Base-by-base conservation (phyloP, 1,140 invertebrate species). In the Listronotus bonariensis region DNA sequence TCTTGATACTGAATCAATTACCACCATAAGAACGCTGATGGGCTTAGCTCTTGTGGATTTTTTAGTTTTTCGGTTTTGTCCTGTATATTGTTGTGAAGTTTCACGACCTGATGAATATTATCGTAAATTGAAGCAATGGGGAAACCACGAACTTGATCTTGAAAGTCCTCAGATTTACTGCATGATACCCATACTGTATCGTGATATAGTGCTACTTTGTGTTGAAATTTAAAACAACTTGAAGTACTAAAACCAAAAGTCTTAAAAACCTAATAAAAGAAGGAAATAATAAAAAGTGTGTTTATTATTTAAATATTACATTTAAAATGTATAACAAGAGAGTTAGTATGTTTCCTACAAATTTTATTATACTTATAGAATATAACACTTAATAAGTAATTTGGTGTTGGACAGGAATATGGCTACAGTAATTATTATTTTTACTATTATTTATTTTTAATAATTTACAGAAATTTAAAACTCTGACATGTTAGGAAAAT, bases 1-100 rank as follows among this genome's bases (percentile, higher is more conserved):
- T 40, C 91, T 82, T 0, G 92, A 94, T 17, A 93, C 86, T 26
- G 90, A 91, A 73, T 95, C 92, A 54, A 94, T 86, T 6, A 92
- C 92, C 10, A 95, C 74, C 60, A 93, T 79, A 0, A 94, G 77
- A 10, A 96, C 84, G 73, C 86, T 89, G 62, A 87, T 79, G 54
- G 67, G 55, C 79, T 80, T 68, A 51, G 56, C 63, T 6, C 26
- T 41, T 1, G 43, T 32, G 8, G 41, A 11, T 55, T 51, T 40
- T 60, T 41, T 15, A 48, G 34, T 32, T 45, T 49, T 41, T 60
- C 36, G 9, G 53, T n/a, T 63, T 69, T 68, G 10, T 67, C 65
- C 52, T 77, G 74, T 70, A 74, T 49, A 70, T 51, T 17, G 66
- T 69, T 58, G 57, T 77, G 77, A 65, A 75, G 81, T 15, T 38